Base-by-base conservation (phyloP, 2,888 invertebrate species). In the Colletes collaris region DNA sequence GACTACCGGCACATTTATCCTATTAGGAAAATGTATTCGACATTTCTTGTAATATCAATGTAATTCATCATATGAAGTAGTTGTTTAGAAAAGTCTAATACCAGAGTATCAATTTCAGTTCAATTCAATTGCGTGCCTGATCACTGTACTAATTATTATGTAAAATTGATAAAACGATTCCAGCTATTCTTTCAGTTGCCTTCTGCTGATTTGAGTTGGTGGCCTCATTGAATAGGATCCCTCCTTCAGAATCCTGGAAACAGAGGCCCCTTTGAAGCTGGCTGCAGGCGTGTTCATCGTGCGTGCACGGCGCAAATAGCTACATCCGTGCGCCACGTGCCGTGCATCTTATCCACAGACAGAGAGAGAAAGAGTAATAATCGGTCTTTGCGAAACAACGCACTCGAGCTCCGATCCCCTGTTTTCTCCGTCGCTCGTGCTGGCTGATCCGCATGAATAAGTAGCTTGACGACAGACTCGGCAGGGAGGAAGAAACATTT, bases 391-490 rank as follows among this genome's bases (percentile, higher is more conserved):
- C 10, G 44, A 46, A 46, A 46, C 44, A 46, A 46, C 44, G 10
- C 40, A 40, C 40, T 8, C 44, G 0, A 7, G 44, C 44, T 46
- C 8, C 49, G 37, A n/a, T 27, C 19, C 7, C 66, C 5, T 35
- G 58, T 55, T n/a, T 40, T 35, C 37, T n/a, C 13, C 13, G 70
- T n/a, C 37, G 63, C 72, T 60, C 56, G 78, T 44, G 63, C 62
- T 52, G 49, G 69, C 80, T 73, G 79, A 81, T 60, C 10, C 75
- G 79, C 81, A 79, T 79, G 81, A 81, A 67, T 50, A 81, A 79
- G 75, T 79, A 79, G 79, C 69, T 49, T 59, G 64, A 65, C 65
- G 63, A 50, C 55, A 44, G 53, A 27, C n/a, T 44, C 11, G 6
- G 37, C 11, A 10, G 13, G 58, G 16, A 44, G 56, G 27, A 69